These are phyloP conservation scores for Brachionus paranguensis DNA, from an alignment of 1,140 invertebrate species.

Conservation along the genomic window DNA sequence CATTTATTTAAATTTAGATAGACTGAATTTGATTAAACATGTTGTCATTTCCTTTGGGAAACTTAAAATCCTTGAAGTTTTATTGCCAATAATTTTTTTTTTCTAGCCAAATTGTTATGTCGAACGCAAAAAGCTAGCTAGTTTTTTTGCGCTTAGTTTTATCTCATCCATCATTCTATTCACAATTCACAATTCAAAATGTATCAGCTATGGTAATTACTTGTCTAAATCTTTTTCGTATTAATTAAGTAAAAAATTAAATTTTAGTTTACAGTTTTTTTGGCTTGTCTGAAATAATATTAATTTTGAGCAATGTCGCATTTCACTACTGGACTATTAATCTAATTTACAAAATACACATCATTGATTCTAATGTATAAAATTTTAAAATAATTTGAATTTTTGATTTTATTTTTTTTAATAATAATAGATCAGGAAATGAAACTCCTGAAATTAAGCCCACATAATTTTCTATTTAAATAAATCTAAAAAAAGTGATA, in stretches of 20 bases:
- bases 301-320: constrained; percentile 16
- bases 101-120: background rate
- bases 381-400: background rate
- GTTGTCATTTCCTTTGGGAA: no score
- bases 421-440: background rate
- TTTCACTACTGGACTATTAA: constrained; percentile 31
- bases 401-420: background rate
- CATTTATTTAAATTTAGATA: no score
- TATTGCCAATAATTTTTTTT: no score
- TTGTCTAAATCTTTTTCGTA: background rate
- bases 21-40: no score
- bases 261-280: constrained; percentile 31
- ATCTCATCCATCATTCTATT: background rate
- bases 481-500: no score
- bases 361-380: background rate
- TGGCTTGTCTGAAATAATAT: background rate
- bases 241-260: background rate
- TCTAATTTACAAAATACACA: background rate
- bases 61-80: no score
- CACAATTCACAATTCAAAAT: constrained; percentile 2
- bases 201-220: constrained; percentile 11
- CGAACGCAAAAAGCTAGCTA: background rate
- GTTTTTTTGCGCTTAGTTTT: background rate
- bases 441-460: background rate
- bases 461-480: background rate